phyloP scores from a whole-genome alignment of 2,113 vertebrate species.

The Athene noctua region DNA sequence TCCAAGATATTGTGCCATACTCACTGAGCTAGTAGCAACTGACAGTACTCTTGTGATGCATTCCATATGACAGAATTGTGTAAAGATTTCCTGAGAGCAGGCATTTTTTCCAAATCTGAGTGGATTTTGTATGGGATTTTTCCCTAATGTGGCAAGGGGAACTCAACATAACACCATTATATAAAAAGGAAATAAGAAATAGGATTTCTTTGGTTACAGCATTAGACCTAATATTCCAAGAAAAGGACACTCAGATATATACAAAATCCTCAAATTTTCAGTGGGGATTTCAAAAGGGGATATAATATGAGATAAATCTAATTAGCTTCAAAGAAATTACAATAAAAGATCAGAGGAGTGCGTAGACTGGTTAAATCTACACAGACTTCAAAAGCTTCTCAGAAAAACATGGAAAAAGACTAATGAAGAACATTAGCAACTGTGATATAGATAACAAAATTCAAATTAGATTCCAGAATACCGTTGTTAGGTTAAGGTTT shows the following conservation, averaged over 20 bases:
- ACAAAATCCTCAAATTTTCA: background rate
- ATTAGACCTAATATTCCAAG: background rate
- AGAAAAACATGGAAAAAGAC: background rate
- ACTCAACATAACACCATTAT: background rate
- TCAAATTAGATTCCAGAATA: background rate
- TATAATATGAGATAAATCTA: conserved; percentile 6
- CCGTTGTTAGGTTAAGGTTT: background rate
- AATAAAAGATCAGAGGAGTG: background rate
- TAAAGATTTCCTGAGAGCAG: background rate
- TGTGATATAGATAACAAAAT: background rate
- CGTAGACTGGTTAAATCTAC: background rate
- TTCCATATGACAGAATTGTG: accelerated
- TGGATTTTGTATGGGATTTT: background rate
- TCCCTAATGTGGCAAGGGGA: accelerated
- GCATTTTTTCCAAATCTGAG: background rate
- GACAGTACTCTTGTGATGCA: background rate
- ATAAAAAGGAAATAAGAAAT: background rate
- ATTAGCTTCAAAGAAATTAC: conserved; percentile 15
- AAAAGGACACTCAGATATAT: background rate
- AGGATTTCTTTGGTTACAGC: accelerated
- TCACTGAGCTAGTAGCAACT: background rate
- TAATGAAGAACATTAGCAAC: conserved; percentile 11
- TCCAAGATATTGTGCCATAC: background rate
- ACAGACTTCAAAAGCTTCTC: background rate
- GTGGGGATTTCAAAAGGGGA: background rate